These are phyloP conservation scores for Siphlonurus alternatus DNA, from an alignment of 2,888 invertebrate species.

Conservation along the genomic window DNA sequence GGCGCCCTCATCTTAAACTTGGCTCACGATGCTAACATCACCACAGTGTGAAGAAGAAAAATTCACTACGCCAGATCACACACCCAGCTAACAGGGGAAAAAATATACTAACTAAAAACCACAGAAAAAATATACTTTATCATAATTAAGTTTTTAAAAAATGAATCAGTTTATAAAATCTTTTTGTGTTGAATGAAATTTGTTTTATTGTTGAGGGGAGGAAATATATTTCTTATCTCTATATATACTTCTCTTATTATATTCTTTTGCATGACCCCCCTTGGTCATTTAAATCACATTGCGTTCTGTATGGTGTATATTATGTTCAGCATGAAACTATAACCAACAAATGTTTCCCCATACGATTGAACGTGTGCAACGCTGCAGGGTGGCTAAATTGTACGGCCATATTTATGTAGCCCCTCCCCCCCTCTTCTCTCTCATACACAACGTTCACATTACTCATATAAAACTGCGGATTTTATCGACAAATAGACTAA, in stretches of 20 bases:
- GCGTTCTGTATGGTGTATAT: too few species aligned
- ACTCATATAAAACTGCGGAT: neutral
- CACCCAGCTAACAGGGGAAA: too few species aligned
- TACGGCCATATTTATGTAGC: neutral
- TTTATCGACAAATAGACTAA: neutral
- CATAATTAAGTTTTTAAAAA: neutral
- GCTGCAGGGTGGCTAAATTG: neutral
- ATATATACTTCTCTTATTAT: neutral
- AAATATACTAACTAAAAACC: neutral
- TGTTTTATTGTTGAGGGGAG: neutral
- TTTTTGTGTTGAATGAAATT: neutral
- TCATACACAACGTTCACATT: neutral
- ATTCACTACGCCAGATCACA: neutral
- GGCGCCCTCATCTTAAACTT: too few species aligned
- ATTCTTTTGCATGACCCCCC: neutral
- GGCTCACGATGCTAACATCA: neutral
- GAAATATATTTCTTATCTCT: neutral
- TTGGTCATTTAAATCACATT: neutral
- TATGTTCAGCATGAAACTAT: too few species aligned
- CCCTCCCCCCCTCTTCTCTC: neutral
- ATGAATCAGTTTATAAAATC: neutral
- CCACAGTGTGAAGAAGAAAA: neutral
- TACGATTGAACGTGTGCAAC: neutral
- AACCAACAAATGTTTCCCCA: too few species aligned
- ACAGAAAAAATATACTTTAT: neutral